These are phyloP conservation scores for Ophonus ardosiacus DNA, from an alignment of 2,888 invertebrate species.

Conservation along the genomic window DNA sequence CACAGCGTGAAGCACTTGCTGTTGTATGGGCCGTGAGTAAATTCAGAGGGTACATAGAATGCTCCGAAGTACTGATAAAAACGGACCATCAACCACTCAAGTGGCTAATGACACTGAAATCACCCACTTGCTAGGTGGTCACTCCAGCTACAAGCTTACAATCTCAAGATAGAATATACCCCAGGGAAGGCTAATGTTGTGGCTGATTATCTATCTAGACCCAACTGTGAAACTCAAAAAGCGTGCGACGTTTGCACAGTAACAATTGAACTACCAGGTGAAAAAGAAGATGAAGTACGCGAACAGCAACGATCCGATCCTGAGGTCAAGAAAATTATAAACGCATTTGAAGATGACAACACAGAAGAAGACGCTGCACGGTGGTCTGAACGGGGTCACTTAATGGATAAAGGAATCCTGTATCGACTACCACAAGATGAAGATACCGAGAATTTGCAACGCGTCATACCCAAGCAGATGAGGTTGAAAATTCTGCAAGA, in stretches of 20 bases:
- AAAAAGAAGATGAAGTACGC: not conserved
- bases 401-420: not conserved
- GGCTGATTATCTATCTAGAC: conserved; percentile 71
- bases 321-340: not conserved
- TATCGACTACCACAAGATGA: not conserved
- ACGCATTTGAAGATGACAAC: too few relatives aligned
- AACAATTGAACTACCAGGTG: not conserved
- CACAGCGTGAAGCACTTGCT: conserved; percentile 68
- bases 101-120: conserved; percentile 72
- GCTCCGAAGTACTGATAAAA: conserved; percentile 69
- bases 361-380: too few relatives aligned
- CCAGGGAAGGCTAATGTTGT: conserved; percentile 71
- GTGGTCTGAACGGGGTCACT: not conserved
- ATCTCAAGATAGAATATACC: conserved; percentile 70
- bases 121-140: conserved; percentile 73
- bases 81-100: conserved; percentile 74
- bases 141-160: conserved; percentile 71
- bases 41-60: conserved; percentile 72
- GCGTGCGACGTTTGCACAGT: not conserved
- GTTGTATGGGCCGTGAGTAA: conserved; percentile 69
- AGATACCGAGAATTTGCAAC: not conserved
- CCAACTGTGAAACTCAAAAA: conserved; percentile 42
- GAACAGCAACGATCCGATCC: not conserved
- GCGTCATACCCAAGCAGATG: not conserved
- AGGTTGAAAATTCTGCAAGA: not conserved